Conservation (phyloP, 2,888 invertebrate genomes). For the Thereva nobilitata region DNA sequence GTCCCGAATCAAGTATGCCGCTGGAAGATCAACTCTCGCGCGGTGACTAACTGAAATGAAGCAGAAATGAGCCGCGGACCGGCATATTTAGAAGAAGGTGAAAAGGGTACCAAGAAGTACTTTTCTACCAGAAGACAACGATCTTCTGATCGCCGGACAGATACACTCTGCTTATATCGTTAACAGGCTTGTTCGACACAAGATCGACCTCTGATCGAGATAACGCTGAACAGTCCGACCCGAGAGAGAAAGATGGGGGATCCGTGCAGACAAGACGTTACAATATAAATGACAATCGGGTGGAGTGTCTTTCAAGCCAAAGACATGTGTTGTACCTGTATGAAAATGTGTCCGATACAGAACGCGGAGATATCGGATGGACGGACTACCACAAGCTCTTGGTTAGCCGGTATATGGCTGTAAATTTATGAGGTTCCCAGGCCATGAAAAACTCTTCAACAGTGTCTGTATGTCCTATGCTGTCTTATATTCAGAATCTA, state of each 20-base stretch:
- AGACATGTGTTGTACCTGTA: background rate
- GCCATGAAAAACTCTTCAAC: slow-evolving; percentile 5
- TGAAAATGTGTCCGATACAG: slow-evolving; percentile 2
- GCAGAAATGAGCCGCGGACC: background rate
- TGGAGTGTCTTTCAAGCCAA: slow-evolving; percentile 6
- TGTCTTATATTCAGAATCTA: background rate
- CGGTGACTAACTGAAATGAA: slow-evolving; percentile 1
- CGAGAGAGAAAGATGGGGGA: slow-evolving; percentile 3
- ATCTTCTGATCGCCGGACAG: slow-evolving; percentile 33
- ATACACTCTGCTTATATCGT: slow-evolving; percentile 38
- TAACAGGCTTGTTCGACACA: slow-evolving; percentile 40
- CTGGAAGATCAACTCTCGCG: slow-evolving; percentile 1
- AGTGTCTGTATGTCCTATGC: background rate
- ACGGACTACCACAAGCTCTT: no score
- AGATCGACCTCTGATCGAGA: slow-evolving; percentile 33
- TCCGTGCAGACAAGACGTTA: slow-evolving; percentile 12
- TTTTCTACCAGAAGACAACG: slow-evolving; percentile 7
- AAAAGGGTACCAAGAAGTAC: slow-evolving; percentile 15
- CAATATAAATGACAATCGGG: slow-evolving; percentile 27
- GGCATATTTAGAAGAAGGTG: slow-evolving; percentile 3
- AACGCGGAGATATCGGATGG: slow-evolving; percentile 6
- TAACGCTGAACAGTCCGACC: slow-evolving; percentile 7
- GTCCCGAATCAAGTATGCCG: slow-evolving; percentile 20
- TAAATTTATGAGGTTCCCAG: slow-evolving; percentile 19
- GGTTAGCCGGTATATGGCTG: background rate